Percentiles rank a stretch among this genome's conserved stretches.
phyloP scores from a whole-genome alignment of 2,888 invertebrate genomes.

The Isotomurus palustris region DNA sequence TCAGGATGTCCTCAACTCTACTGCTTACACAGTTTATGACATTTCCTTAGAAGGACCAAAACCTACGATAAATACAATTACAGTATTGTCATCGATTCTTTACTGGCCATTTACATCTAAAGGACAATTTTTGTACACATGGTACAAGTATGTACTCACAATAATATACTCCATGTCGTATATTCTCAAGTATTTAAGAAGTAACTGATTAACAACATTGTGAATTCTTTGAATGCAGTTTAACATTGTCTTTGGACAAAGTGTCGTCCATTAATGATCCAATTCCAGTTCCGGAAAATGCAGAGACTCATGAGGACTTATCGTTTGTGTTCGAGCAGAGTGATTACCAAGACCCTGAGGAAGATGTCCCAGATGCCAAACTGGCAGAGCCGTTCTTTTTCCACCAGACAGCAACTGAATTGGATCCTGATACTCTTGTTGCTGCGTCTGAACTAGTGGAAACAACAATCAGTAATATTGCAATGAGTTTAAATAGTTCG shows the following conservation, averaged over 20 bases:
- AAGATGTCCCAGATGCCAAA: conserved; percentile 39
- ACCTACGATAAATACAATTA: conserved; percentile 31
- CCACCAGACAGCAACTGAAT: conserved; percentile 38
- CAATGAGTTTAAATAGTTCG: conserved; percentile 24
- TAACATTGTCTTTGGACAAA: conserved; percentile 33
- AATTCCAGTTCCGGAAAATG: conserved; percentile 36
- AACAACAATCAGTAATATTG: conserved; percentile 21
- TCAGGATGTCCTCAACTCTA: conserved; percentile 43
- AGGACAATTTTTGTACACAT: conserved; percentile 41
- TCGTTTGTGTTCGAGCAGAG: conserved; percentile 44
- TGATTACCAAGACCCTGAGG: conserved; percentile 41
- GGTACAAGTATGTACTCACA: conserved; percentile 38
- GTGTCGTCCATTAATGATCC: conserved; percentile 19
- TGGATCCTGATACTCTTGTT: conserved; percentile 30
- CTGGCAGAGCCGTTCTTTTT: conserved; percentile 37
- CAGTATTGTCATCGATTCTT: conserved; percentile 40
- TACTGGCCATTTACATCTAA: conserved; percentile 44
- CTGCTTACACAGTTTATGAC: conserved; percentile 43
- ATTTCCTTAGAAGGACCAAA: conserved; percentile 22
- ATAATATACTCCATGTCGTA: neutral
- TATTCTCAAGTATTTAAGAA: too few species aligned
- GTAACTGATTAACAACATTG: conserved; percentile 1
- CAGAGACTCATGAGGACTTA: conserved; percentile 42
- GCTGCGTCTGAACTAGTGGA: conserved; percentile 24
- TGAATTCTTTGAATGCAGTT: too few species aligned